These are phyloP conservation scores for Agelastica alni DNA, from an alignment of 2,888 invertebrate genomes.

Conservation along the genomic window DNA sequence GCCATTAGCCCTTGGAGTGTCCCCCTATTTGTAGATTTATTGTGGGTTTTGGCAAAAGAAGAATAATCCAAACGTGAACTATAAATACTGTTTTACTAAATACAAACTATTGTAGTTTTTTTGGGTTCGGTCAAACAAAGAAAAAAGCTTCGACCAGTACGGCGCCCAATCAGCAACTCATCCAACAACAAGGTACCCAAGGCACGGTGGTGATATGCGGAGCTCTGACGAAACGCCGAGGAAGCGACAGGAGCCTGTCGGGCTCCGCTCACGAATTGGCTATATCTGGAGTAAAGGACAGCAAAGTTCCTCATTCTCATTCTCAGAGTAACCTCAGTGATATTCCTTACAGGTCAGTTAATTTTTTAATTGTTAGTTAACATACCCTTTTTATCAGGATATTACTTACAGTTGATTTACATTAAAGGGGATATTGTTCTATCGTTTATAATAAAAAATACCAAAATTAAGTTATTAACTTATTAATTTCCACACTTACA, in stretches of 20 bases:
- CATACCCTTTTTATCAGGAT: background rate
- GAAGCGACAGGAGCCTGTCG: constrained; percentile 82
- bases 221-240: constrained; percentile 68
- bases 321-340: constrained; percentile 90
- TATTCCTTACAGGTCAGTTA: constrained; percentile 75
- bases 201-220: constrained; percentile 52
- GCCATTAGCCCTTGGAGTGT: no score
- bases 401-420: no score
- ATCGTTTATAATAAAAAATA: no score
- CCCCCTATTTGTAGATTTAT: no score
- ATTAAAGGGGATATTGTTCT: no score
- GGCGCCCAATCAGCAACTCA: constrained; percentile 58
- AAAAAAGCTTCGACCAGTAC: constrained; percentile 72
- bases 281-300: constrained; percentile 62
- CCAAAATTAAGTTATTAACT: no score
- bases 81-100: no score
- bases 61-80: no score
- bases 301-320: constrained; percentile 81
- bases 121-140: constrained; percentile 86
- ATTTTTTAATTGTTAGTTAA: background rate
- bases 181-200: constrained; percentile 51
- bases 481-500: no score
- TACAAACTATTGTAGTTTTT: constrained; percentile 84
- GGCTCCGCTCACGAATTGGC: constrained; percentile 85
- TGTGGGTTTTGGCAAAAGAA: no score